A percentile compares a stretch with the other conserved stretches of the same genome.
These are phyloP conservation scores for Falcunculus frontatus DNA, from an alignment of 2,113 vertebrate species.

Conservation along the genomic window DNA sequence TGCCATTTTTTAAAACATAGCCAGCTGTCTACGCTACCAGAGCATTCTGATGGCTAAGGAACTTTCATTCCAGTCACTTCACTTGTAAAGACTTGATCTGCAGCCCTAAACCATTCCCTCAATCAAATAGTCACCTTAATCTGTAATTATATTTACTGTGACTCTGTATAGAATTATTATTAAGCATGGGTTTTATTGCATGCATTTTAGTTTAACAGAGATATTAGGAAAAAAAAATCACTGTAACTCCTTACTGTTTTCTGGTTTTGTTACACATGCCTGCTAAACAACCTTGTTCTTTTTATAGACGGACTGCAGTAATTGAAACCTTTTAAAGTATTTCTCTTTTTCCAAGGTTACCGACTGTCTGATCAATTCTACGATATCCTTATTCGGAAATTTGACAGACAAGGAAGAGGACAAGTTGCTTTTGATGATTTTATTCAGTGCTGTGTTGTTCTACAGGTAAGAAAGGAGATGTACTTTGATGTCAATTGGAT, in stretches of 20 bases:
- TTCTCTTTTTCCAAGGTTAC: slow-evolving; percentile 80
- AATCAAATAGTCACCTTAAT: neutral
- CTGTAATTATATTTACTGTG: neutral
- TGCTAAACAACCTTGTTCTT: neutral
- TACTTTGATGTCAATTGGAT: neutral
- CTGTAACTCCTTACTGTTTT: neutral
- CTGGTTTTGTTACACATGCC: neutral
- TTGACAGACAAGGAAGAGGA: slow-evolving; percentile 93
- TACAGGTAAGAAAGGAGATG: slow-evolving; percentile 82
- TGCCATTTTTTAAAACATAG: neutral
- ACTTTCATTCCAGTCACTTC: neutral
- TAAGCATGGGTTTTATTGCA: neutral
- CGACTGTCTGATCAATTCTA: slow-evolving; percentile 97
- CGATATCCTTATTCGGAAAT: slow-evolving; percentile 91
- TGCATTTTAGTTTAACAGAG: neutral
- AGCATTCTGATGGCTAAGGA: neutral
- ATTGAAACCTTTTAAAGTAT: neutral
- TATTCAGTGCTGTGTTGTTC: slow-evolving; percentile 96
- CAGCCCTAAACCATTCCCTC: neutral
- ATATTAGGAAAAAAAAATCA: neutral
- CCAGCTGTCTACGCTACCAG: neutral
- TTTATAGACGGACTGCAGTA: neutral
- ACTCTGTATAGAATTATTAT: neutral
- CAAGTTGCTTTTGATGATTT: slow-evolving; percentile 98
- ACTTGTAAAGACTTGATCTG: neutral